Base-by-base conservation (phyloP, 30 jellyfish, hydroid and myxozoan genomes). In the Pseudorhiza aurosa region DNA sequence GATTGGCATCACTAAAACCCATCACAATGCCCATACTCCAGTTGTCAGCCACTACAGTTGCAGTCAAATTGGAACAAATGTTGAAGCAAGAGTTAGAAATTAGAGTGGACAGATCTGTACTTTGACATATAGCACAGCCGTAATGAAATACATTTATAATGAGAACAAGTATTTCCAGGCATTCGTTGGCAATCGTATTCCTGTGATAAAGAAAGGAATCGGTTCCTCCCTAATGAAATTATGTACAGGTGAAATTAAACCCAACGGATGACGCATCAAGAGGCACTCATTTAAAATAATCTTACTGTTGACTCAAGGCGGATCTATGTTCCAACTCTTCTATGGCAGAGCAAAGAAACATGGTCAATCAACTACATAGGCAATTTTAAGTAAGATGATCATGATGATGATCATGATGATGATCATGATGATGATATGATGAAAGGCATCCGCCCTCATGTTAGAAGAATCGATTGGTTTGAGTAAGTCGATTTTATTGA, bases 211-310 rank as follows among this genome's bases (percentile, higher is more conserved):
- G 1, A 78, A 75, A 11, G 85, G n/a, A 78, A 18, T 65, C 85
- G 14, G 58, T 14, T 40, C 50, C 93, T 71, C 49, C 25, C 55
- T 9, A 45, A 27, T 69, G 83, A 68, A 69, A 55, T 40, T 59
- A 27, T 59, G 74, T 59, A 3, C 65, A 26, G 9, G 46, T 88
- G 56, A 57, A 33, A 45, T 0, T 29, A 26, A 83, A 56, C 50
- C 88, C 88, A 24, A 74, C 82, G 14, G 95, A 83, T 30, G 77
- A 43, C n/a, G 95, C 88, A 35, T 83, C 88, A 57, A 56, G 83
- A 51, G 88, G 95, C 17, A 32, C 64, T 19, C 1, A 28, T 19
- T 75, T 19, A 0, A 46, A 44, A 58, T n/a, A 21, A 79, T 14
- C 75, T 44, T 6, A 26, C 39, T 39, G 28, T 39, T 0, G 37